A percentile compares a stretch with the other conserved stretches of the same genome.
These are phyloP conservation scores for Gymnorhina tibicen DNA, from an alignment of 2,113 vertebrate species.

Conservation along the genomic window DNA sequence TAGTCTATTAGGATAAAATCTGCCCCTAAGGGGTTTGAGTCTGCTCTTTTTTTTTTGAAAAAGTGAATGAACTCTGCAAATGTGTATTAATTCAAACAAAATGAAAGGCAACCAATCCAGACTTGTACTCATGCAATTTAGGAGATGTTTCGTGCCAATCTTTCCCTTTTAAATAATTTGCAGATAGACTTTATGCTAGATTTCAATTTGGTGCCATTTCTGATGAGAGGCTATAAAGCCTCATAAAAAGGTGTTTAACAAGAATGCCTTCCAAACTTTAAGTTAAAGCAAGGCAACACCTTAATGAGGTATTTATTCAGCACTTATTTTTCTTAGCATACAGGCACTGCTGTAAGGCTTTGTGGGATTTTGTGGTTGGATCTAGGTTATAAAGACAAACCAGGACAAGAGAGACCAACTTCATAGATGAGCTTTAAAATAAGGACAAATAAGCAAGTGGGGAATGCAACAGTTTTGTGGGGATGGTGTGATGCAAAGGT, in stretches of 20 bases:
- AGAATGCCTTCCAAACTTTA: neutral
- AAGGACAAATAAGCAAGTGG: neutral
- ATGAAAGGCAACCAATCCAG: constrained; percentile 42
- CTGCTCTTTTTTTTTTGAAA: neutral
- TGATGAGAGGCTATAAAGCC: neutral
- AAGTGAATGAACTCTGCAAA: neutral
- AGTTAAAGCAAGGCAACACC: neutral
- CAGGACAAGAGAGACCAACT: neutral
- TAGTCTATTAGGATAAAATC: constrained; percentile 29
- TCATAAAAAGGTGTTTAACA: neutral
- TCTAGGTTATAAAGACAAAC: neutral
- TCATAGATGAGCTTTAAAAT: neutral
- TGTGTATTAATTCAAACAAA: neutral
- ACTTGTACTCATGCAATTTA: constrained; percentile 22
- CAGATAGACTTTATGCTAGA: neutral
- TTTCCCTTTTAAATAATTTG: constrained; percentile 22
- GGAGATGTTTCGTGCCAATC: neutral
- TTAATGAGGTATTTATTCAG: neutral
- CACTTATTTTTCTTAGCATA: neutral
- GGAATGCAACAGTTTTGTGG: neutral
- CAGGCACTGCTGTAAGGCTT: neutral
- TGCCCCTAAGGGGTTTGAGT: constrained; percentile 12
- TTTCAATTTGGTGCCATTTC: constrained; percentile 1
- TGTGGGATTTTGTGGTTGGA: neutral
- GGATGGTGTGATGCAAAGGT: neutral